Base-by-base conservation (phyloP, 2,113 vertebrate species). In the Pituophis catenifer region DNA sequence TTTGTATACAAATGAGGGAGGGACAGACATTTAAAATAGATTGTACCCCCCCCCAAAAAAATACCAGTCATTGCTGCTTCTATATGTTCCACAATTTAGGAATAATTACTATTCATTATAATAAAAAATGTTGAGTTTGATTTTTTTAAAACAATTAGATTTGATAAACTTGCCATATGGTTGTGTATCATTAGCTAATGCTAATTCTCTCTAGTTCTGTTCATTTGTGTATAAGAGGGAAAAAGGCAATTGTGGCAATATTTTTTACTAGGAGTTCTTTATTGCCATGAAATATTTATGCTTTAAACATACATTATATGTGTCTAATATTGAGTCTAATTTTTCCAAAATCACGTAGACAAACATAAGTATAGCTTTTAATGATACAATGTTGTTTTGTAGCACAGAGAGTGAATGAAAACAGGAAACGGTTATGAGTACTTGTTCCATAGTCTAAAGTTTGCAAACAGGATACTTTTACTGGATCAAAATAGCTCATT, bases 311-410 rank as follows among this genome's bases (percentile, higher is more conserved):
- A 70, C 93, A 92, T 54, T 92, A 48, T 94, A 90, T 6, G 13
- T 48, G 88, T 95, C 91, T 93, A 50, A 38, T 93, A n/a, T 48
- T 62, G 53, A 58, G 87, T 92, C 93, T 87, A 88, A 12, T 91
- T 88, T 29, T 55, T 54, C 23, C 62, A 90, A 91, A 93, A 93
- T 94, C 89, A 58, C 50, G 29, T 93, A 8, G 0, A 15, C 50
- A 59, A 52, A 52, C 65, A 93, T 90, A 94, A 92, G 29, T 19
- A 54, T 70, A 38, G 23, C 21, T 58, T 15, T 0, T 29, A 0
- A 0, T 29, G 50, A 93, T 0, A 0, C 17, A 26, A 0, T 91
- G 50, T 52, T 92, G 91, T 44, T 81, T 92, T 94, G 88, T 91
- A 57, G 90, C 89, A 24, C 59, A 89, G 52, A 88, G 54, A 26